Percentiles rank a stretch among this genome's conserved stretches.
These are phyloP conservation scores for Anorthoa munda DNA, from an alignment of 2,888 invertebrate genomes.

Conservation along the genomic window DNA sequence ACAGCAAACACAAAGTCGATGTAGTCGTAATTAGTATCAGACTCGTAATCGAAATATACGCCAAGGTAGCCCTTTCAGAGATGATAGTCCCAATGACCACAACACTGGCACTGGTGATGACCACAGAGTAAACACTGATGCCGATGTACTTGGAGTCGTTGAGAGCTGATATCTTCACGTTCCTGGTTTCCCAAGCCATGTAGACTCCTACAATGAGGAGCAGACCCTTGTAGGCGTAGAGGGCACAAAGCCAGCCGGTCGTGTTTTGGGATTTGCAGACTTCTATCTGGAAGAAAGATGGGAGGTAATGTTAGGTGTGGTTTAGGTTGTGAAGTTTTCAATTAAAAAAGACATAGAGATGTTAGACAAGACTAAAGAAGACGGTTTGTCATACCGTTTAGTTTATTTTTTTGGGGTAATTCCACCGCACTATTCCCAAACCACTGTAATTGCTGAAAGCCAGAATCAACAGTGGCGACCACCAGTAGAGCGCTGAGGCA, in stretches of 20 bases:
- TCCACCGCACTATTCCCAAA: no score
- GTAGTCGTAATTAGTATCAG: slow-evolving; percentile 97
- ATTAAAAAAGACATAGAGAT: no score
- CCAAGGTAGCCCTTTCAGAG: slow-evolving; percentile 95
- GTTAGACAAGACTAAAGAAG: no score
- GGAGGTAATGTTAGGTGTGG: neutral
- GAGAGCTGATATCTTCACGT: slow-evolving; percentile 97
- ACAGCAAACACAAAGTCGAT: slow-evolving; percentile 95
- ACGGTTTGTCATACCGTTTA: no score
- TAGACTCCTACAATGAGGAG: slow-evolving; percentile 97
- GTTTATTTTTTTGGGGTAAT: no score
- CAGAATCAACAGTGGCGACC: no score
- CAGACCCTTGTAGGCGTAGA: slow-evolving; percentile 97
- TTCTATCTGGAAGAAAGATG: slow-evolving; percentile 93
- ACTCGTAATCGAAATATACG: slow-evolving; percentile 95
- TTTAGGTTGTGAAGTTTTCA: no score
- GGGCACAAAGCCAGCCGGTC: slow-evolving; percentile 96
- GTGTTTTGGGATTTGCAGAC: slow-evolving; percentile 97
- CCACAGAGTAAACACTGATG: slow-evolving; percentile 97
- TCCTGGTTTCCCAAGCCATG: slow-evolving; percentile 99
- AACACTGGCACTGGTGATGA: slow-evolving; percentile 96
- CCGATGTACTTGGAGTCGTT: slow-evolving; percentile 99
- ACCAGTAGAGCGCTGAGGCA: no score
- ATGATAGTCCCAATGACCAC: slow-evolving; percentile 97
- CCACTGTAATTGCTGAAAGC: no score